Percentiles rank a stretch among this genome's conserved stretches.
Evolutionary conservation across 1,140 invertebrate species (phyloP).

Genomic region (Hylaeus anthracinus): DNA sequence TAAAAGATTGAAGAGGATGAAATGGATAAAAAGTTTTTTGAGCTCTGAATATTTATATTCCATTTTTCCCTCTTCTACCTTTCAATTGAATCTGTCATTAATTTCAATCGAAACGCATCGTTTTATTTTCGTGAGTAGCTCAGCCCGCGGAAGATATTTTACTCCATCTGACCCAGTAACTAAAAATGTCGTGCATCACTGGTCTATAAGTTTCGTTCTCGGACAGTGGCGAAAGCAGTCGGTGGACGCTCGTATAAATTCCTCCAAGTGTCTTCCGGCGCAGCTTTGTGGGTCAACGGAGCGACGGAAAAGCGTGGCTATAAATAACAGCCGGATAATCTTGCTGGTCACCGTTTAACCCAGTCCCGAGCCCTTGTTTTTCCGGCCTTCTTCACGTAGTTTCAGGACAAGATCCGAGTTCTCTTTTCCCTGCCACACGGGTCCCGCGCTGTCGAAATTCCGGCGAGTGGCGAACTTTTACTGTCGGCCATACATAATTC

Average conservation of each 20-base stretch:
- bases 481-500: constrained; percentile 54
- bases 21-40: too few relatives aligned
- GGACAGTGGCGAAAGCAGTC: neutral
- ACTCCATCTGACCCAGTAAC: too few relatives aligned
- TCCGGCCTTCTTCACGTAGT: neutral
- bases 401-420: neutral
- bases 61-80: too few relatives aligned
- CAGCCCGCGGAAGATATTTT: too few relatives aligned
- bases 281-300: constrained; percentile 4
- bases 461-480: constrained; percentile 40
- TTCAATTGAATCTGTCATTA: too few relatives aligned
- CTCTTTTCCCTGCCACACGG: too few relatives aligned
- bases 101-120: too few relatives aligned
- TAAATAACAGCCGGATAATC: constrained; percentile 13
- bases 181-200: too few relatives aligned
- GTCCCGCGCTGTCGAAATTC: constrained; percentile 21
- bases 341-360: neutral
- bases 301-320: neutral
- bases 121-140: too few relatives aligned
- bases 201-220: too few relatives aligned
- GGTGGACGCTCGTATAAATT: constrained; percentile 3
- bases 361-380: neutral
- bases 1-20: too few relatives aligned
- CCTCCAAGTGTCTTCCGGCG: neutral
- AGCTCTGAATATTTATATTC: too few relatives aligned